These are phyloP conservation scores for Oeneis ivallda DNA, from an alignment of 2,888 invertebrate species.

Conservation along the genomic window DNA sequence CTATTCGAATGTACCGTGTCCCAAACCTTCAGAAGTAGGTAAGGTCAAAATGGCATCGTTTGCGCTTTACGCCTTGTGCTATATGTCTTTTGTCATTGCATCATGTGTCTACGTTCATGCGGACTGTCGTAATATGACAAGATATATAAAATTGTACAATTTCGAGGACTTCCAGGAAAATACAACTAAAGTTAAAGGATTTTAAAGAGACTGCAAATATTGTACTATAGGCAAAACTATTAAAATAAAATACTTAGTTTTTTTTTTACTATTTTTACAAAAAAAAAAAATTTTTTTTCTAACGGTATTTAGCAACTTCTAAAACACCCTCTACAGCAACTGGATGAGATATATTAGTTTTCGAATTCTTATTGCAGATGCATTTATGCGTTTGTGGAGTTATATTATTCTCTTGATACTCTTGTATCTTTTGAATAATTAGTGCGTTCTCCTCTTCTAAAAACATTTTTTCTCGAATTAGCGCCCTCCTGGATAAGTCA, in stretches of 20 bases:
- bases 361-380: constrained; percentile 47
- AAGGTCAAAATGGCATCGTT: constrained; percentile 71
- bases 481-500: constrained; percentile 64
- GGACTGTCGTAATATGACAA: constrained; percentile 46
- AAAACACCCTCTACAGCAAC: constrained; percentile 58
- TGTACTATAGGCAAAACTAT: no score
- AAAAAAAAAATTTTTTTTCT: no score
- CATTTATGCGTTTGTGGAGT: constrained; percentile 49
- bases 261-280: no score
- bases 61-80: constrained; percentile 61
- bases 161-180: not conserved
- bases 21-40: constrained; percentile 43
- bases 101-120: constrained; percentile 47
- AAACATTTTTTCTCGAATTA: constrained; percentile 63
- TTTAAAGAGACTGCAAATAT: no score
- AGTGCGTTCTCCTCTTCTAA: constrained; percentile 62
- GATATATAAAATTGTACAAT: constrained; percentile 40
- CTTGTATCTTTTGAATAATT: constrained; percentile 51
- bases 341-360: constrained; percentile 44
- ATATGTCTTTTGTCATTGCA: constrained; percentile 56
- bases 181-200: not conserved
- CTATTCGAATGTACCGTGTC: constrained; percentile 34
- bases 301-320: constrained; percentile 54
- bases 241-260: no score
- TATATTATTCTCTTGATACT: constrained; percentile 48